A percentile compares a stretch with the other conserved stretches of the same genome.
phyloP scores from a whole-genome alignment of 2,797 vertebrate species.

The Falco berigora region DNA sequence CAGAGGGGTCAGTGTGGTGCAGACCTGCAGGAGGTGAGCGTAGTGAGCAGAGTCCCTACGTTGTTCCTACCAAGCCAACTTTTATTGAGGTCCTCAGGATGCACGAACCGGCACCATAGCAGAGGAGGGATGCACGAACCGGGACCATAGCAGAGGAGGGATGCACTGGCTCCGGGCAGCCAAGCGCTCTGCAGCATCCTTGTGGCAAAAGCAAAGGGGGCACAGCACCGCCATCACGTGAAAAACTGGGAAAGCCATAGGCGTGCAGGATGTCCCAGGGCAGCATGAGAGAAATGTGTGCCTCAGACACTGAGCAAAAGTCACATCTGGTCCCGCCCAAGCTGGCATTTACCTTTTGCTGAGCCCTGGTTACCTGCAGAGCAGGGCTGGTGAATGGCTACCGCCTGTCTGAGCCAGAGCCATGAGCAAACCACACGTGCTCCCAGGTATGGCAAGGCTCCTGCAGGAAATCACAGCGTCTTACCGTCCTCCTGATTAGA shows the following conservation, averaged over 20 bases:
- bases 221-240: rapidly evolving
- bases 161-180: not conserved
- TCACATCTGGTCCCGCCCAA: not conserved
- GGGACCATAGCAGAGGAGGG: not conserved
- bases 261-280: not conserved
- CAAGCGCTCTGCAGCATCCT: not conserved
- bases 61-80: not conserved
- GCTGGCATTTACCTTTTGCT: not conserved
- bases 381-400: not conserved
- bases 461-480: not conserved
- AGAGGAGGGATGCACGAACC: not conserved
- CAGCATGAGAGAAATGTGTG: not conserved
- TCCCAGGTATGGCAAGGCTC: not conserved
- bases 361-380: not conserved
- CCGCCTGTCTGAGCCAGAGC: not conserved
- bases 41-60: rapidly evolving
- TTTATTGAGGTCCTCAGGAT: not conserved
- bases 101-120: rapidly evolving
- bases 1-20: not conserved
- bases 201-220: not conserved
- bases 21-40: not conserved
- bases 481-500: not conserved
- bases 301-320: not conserved
- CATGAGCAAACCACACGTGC: rapidly evolving
- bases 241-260: not conserved